phyloP scores from a whole-genome alignment of 2,888 invertebrate genomes.

The Aspidapion aeneum region DNA sequence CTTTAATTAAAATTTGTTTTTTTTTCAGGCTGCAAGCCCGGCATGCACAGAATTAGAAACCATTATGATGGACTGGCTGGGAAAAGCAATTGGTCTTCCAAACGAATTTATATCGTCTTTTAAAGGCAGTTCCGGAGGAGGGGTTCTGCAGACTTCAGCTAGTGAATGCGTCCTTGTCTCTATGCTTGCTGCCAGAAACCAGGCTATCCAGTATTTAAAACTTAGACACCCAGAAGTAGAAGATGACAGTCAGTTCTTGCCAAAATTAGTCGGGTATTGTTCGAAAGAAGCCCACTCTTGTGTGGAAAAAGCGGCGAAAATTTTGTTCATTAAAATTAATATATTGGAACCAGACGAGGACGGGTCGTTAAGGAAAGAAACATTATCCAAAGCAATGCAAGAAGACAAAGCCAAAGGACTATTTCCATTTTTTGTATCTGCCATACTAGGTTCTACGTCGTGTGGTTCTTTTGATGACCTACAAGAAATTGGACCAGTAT shows the following conservation, averaged over 20 bases:
- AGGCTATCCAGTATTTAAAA: slow-evolving; percentile 66
- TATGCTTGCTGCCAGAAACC: slow-evolving; percentile 71
- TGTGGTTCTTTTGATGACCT: slow-evolving; percentile 82
- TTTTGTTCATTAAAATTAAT: slow-evolving; percentile 67
- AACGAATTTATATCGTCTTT: slow-evolving; percentile 56
- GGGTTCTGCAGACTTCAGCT: slow-evolving; percentile 79
- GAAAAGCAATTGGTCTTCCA: slow-evolving; percentile 71
- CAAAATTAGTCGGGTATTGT: slow-evolving; percentile 73
- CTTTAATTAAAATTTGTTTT: too few relatives aligned
- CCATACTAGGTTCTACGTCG: slow-evolving; percentile 80
- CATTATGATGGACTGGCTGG: slow-evolving; percentile 80
- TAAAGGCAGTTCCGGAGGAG: slow-evolving; percentile 65
- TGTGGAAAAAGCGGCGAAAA: slow-evolving; percentile 76
- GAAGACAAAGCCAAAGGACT: slow-evolving; percentile 72
- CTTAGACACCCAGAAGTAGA: slow-evolving; percentile 48
- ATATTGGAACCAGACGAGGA: slow-evolving; percentile 70
- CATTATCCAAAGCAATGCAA: slow-evolving; percentile 60
- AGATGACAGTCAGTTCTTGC: slow-evolving; percentile 68
- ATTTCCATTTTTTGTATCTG: slow-evolving; percentile 79
- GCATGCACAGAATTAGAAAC: slow-evolving; percentile 91
- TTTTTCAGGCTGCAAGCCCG: slow-evolving; percentile 88
- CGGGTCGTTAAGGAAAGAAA: slow-evolving; percentile 61
- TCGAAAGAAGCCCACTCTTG: slow-evolving; percentile 73
- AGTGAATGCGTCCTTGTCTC: slow-evolving; percentile 79
- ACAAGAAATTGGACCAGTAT: slow-evolving; percentile 71